A percentile compares a stretch with the other conserved stretches of the same genome.
These are phyloP conservation scores for Cygnus olor DNA, from an alignment of 2,797 vertebrate species.

Conservation along the genomic window DNA sequence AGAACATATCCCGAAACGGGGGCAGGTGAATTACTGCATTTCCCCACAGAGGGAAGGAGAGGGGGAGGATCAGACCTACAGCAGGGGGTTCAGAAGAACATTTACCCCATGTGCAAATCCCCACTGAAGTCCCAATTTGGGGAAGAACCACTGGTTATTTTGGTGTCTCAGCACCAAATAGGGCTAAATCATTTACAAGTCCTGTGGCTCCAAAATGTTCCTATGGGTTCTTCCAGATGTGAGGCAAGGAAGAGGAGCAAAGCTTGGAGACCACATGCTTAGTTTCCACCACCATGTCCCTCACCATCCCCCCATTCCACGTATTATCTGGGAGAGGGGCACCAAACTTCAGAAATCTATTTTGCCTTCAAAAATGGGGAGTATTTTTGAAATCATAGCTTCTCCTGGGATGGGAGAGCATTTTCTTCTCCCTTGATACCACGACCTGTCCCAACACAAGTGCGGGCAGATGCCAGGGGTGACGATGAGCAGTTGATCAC, in stretches of 20 bases:
- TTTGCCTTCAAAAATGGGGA: not conserved
- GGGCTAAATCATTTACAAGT: not conserved
- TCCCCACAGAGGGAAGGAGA: not conserved
- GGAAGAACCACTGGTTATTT: not conserved
- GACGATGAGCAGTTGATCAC: not conserved
- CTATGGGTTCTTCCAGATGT: not conserved
- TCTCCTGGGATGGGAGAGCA: not conserved
- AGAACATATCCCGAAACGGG: not conserved
- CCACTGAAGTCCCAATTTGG: not conserved
- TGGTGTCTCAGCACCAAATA: not conserved
- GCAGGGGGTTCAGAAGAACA: not conserved
- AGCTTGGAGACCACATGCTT: not conserved
- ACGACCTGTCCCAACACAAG: not conserved
- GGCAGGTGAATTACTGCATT: constrained; percentile 3
- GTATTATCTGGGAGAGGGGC: not conserved
- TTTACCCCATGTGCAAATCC: not conserved
- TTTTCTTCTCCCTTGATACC: not conserved
- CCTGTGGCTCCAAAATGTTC: not conserved
- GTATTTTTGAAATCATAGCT: not conserved
- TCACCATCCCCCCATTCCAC: not conserved
- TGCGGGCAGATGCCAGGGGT: not conserved
- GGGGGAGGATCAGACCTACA: not conserved
- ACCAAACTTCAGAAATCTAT: not conserved
- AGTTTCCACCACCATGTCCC: rapidly evolving
- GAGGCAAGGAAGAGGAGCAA: not conserved